Base-by-base conservation (phyloP, 2,888 invertebrate genomes). In the Zygothrica quintamaculata region DNA sequence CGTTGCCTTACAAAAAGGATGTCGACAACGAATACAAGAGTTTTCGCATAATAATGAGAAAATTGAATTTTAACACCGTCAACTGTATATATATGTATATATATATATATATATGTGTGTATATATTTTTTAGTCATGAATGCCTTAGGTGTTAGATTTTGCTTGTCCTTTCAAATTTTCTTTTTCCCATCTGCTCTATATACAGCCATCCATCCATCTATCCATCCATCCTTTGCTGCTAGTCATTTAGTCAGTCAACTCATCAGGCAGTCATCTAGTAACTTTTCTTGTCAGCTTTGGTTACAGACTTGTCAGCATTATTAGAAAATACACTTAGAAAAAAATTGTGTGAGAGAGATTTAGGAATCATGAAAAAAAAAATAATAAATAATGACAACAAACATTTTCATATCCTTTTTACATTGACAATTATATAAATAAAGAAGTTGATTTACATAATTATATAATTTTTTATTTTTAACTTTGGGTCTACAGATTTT, bases 1-100 rank as follows among this genome's bases (percentile, higher is more conserved):
- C 37, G 55, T 47, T 39, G 50, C 43, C 57, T 40, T 57, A 61
- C 34, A 6, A 15, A 6, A 25, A 12, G 16, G 22, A 34, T 42
- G 15, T 26, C 44, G 55, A 34, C 50, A 5, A 22, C 18, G 18
- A 22, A 22, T 22, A 22, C 18, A 5, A 22, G 18, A 22, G 18
- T 22, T 22, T 57, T 64, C 77, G 60, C 65, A 78, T 65, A 65
- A 72, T 70, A 75, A 78, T 77, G 78, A 64, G 71, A 64, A 88
- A 88, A 88, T 88, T 87, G 71, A 88, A 88, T 87, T 87, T 79
- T 79, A 82, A 84, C 79, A 81, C 74, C 55, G 84, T 64, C 52
- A 4, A n/a, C 56, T 71, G 65, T 46, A 36, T 52, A 51, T 66
- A 44, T 71, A 66, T 68, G 71, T 44, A 44, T 12, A 34, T 25